A percentile compares a stretch with the other conserved stretches of the same genome.
These are phyloP conservation scores for Gavialis gangeticus DNA, from an alignment of 2,113 vertebrate species.

Conservation along the genomic window DNA sequence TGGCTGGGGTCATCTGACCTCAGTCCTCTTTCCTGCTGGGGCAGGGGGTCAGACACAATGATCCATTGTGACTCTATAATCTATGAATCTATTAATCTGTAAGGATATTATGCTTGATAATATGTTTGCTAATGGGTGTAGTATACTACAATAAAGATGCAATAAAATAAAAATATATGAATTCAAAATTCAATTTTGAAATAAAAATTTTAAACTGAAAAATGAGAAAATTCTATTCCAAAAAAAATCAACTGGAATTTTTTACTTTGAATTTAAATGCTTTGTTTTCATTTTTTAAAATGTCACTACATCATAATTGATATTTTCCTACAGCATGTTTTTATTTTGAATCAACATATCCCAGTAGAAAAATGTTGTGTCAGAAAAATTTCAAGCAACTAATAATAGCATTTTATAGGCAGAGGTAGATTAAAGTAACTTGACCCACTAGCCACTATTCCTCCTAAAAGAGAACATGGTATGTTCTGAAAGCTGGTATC, in stretches of 20 bases:
- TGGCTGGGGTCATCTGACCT: too few species aligned
- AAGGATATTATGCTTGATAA: too few species aligned
- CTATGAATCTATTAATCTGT: too few species aligned
- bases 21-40: too few species aligned
- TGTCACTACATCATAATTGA: neutral
- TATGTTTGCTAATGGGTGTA: too few species aligned
- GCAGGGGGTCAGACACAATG: too few species aligned
- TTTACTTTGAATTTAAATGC: neutral
- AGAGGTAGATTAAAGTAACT: neutral
- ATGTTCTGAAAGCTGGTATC: neutral
- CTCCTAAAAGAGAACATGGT: neutral
- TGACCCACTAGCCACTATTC: neutral
- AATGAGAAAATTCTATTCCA: neutral
- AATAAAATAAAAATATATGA: neutral
- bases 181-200: neutral
- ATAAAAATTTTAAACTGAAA: neutral
- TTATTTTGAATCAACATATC: neutral
- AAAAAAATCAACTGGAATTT: neutral
- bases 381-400: neutral
- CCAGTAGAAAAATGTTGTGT: neutral
- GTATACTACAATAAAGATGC: neutral
- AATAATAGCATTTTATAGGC: neutral
- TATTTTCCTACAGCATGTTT: neutral
- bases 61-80: too few species aligned
- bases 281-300: neutral